A percentile compares a stretch with the other conserved stretches of the same genome.
Conservation (phyloP, 2,113 vertebrate species). For the Petromus typicus region DNA sequence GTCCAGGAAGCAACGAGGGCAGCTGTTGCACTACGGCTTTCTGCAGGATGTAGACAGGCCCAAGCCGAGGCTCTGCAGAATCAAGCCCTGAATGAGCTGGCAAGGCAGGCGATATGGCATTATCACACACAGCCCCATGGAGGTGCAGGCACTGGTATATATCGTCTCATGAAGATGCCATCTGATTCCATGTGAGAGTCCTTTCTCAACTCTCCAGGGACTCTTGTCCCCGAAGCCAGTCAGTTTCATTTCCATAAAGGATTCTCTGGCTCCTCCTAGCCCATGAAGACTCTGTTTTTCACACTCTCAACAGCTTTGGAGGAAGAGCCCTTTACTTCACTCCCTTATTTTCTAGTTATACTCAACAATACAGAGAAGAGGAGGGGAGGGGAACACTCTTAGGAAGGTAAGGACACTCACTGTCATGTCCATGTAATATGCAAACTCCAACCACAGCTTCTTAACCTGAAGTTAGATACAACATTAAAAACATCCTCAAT, state of each 20-base stretch:
- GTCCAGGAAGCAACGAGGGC: not conserved
- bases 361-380: not conserved
- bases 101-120: no score
- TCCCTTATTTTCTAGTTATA: not conserved
- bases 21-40: not conserved
- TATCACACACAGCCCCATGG: not conserved
- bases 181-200: not conserved
- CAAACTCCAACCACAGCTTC: not conserved
- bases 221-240: not conserved
- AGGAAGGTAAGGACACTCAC: not conserved
- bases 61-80: not conserved
- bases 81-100: not conserved
- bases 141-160: not conserved
- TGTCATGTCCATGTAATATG: not conserved
- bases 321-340: not conserved
- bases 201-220: not conserved
- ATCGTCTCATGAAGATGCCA: not conserved
- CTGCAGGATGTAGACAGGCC: not conserved
- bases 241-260: slow-evolving; percentile 4
- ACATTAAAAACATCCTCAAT: not conserved
- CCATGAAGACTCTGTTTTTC: not conserved
- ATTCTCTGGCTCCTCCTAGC: not conserved
- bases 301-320: not conserved
- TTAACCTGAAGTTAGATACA: not conserved
- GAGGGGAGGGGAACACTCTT: not conserved